Evolutionary conservation across 2,888 invertebrate genomes (phyloP).

Genomic region (Drosophila austrosaltans): DNA sequence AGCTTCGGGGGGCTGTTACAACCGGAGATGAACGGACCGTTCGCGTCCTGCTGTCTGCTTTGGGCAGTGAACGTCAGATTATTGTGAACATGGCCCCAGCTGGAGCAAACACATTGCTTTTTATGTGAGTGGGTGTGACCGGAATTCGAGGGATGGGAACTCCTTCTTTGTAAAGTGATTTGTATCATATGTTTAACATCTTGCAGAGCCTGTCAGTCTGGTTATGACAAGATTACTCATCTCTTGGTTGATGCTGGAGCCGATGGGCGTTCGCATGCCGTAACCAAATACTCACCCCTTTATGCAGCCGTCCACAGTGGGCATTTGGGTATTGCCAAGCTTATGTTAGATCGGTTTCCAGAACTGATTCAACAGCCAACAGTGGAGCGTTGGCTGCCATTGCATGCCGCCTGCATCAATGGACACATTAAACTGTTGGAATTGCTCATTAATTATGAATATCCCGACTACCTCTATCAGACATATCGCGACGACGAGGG

Average conservation of each 20-base stretch:
- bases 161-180: too few relatives aligned
- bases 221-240: conserved; percentile 90
- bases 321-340: conserved; percentile 89
- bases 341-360: conserved; percentile 92
- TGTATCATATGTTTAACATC: background rate
- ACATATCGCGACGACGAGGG: conserved; percentile 89
- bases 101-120: conserved; percentile 94
- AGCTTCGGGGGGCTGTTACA: conserved; percentile 90
- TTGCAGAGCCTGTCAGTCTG: conserved; percentile 93
- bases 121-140: conserved; percentile 87
- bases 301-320: conserved; percentile 96
- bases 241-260: conserved; percentile 92
- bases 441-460: conserved; percentile 90
- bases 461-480: conserved; percentile 88
- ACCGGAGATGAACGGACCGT: conserved; percentile 89
- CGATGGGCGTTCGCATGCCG: conserved; percentile 94
- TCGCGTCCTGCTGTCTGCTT: conserved; percentile 87
- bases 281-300: conserved; percentile 95
- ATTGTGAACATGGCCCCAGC: conserved; percentile 94
- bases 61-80: conserved; percentile 88
- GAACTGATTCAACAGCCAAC: conserved; percentile 93
- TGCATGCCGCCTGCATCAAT: conserved; percentile 96
- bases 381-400: conserved; percentile 95
- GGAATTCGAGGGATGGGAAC: background rate
- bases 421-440: conserved; percentile 92